Evolutionary conservation across 2,888 invertebrate species (phyloP), one percentile per base, ranked within the genome.

Genomic region (Sturmia bella): DNA sequence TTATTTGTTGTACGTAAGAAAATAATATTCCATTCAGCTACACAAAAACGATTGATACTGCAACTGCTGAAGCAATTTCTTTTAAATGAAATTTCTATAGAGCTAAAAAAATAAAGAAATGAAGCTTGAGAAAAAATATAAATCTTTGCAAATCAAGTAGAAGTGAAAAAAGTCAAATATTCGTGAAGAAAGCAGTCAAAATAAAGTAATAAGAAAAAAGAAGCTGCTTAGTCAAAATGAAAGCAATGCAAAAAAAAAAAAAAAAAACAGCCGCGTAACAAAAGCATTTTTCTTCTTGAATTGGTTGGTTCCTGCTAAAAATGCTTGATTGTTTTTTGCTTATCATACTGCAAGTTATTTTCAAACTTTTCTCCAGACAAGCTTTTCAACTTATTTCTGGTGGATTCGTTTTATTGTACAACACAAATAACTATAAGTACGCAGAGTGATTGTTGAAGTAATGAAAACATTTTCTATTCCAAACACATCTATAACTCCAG

Each of bases 61-160:
- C 52, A 59, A 72, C 17, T 72, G 32, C 19, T 37, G 54, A n/a
- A 37, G 43, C 39, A 50, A 48, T 11, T 17, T 3, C 21, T 41
- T 1, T n/a, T 41, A 50, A 41, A 39, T 5, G 27, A 43, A 32
- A 69, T 13, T 6, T 13, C 11, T 27, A n/a, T n/a, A 19, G 39
- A 27, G 17, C 32, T 32, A 59, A 54, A 21, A 32, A 19, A 27
- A n/a, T n/a, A 52, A 48, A 61, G 17, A 45, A 54, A 52, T 37
- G 2, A 77, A 56, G 56, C 69, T 73, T 48, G 63, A 64, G 39
- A 80, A 74, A 80, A 74, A 74, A 74, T 48, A 69, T 74, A 63
- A 57, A 61, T 79, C 68, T 73, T 80, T 39, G 15, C 43, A 74
- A 74, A 69, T 73, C 48, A 56, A 66, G 48, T 37, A 59, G 17